Base-by-base conservation (phyloP, 2,797 vertebrate genomes). In the Pantherophis alleghaniensis region DNA sequence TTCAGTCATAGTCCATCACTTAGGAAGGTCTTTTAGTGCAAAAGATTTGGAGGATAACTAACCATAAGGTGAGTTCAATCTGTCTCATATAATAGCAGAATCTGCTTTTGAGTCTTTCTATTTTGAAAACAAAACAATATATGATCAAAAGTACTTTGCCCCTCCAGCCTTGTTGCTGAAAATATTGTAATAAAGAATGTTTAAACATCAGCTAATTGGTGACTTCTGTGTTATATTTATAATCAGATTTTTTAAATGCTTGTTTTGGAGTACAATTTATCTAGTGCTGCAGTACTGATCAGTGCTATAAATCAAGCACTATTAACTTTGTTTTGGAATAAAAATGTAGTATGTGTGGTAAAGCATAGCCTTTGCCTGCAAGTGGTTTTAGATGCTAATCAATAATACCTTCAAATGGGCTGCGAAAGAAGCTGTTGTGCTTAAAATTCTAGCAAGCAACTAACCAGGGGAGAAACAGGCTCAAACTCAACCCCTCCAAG, bases 1-100 rank as follows among this genome's bases (percentile, higher is more conserved):
- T 53, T 56, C 92, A 88, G 79, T 91, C 66, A 79, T 16, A 89
- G 91, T 86, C 92, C 90, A 51, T 89, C 91, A 86, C 60, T 83
- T 93, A 61, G 93, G 86, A 92, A 60, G 24, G 56, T 83, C 32
- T 55, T 95, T 47, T 59, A 7, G 86, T 28, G 22, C 88, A 92
- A 42, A 95, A n/a, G 93, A 89, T 89, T 96, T 93, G 91, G 42
- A 90, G 28, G 88, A 86, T 94, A 26, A 89, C 61, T 69, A 92
- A 60, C 66, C n/a, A 94, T 83, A 92, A 89, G 93, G 28, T 86
- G 93, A 93, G 93, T 59, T 83, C 47, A 92, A 92, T 56, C 91
- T 66, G 61, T 87, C 47, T 0, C 0, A 93, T 79, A 74, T 90
- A 91, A 89, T 0, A 91, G 91, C 51, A 14, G 6, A 3, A 51